These are phyloP conservation scores for Tryphoninae sp. DNA, from an alignment of 2,888 invertebrate species.

Conservation along the genomic window DNA sequence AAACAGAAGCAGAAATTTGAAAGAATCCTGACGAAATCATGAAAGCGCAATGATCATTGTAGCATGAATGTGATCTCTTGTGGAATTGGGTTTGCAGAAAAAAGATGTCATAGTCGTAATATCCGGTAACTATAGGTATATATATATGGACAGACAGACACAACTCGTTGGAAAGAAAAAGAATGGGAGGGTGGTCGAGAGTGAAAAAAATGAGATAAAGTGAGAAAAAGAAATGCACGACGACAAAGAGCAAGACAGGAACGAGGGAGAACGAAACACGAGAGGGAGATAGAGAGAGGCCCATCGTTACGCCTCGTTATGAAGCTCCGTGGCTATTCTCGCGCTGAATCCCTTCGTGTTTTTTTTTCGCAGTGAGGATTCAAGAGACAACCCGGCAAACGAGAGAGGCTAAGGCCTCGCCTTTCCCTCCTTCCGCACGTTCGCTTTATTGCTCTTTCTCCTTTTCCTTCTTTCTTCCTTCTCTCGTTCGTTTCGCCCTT, in stretches of 20 bases:
- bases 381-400: constrained; percentile 51
- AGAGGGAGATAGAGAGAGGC: constrained; percentile 12
- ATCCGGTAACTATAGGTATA: neutral
- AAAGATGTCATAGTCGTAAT: constrained; percentile 31
- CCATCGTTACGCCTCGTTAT: constrained; percentile 33
- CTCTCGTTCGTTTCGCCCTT: constrained; percentile 9
- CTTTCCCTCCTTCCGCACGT: constrained; percentile 6
- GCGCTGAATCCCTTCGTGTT: constrained; percentile 8
- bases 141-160: neutral
- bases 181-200: neutral
- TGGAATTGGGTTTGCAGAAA: constrained; percentile 17
- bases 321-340: neutral
- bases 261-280: neutral
- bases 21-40: neutral
- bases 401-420: constrained; percentile 22
- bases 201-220: constrained; percentile 23
- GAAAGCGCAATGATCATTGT: neutral
- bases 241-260: neutral
- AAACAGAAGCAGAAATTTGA: neutral
- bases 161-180: neutral
- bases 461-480: constrained; percentile 5
- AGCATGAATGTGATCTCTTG: constrained; percentile 10
- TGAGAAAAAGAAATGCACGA: constrained; percentile 37
- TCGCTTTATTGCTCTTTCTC: constrained; percentile 11
- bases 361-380: constrained; percentile 38